These are phyloP conservation scores for Corydoras sp. DNA, from an alignment of 2,113 vertebrate genomes.

Conservation along the genomic window DNA sequence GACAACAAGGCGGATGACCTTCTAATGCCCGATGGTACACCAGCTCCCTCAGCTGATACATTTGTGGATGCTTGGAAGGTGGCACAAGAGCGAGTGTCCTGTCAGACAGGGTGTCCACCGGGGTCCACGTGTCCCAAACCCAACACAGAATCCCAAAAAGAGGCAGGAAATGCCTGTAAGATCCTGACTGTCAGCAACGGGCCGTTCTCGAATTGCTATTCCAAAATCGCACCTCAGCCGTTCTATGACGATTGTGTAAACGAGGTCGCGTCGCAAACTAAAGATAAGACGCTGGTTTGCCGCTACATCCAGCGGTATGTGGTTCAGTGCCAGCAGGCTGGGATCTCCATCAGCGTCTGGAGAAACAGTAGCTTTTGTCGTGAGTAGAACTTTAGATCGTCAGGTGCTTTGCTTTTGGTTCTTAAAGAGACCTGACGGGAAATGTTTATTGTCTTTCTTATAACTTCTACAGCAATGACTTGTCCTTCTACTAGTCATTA, in stretches of 20 bases:
- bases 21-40: slow-evolving; percentile 31
- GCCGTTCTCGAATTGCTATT: slow-evolving; percentile 50
- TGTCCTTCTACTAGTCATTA: slow-evolving; percentile 54
- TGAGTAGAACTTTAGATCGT: slow-evolving; percentile 51
- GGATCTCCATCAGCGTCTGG: slow-evolving; percentile 51
- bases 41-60: background rate
- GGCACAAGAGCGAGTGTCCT: background rate
- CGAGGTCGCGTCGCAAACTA: slow-evolving; percentile 22
- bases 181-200: slow-evolving; percentile 40
- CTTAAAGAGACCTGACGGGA: too few relatives aligned
- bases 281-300: slow-evolving; percentile 50
- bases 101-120: slow-evolving; percentile 35
- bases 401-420: too few relatives aligned
- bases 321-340: slow-evolving; percentile 53
- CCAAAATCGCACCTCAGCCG: slow-evolving; percentile 9
- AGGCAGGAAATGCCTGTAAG: slow-evolving; percentile 28
- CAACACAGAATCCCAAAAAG: background rate
- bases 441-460: background rate
- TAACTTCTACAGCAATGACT: slow-evolving; percentile 44
- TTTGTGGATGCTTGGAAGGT: slow-evolving; percentile 47
- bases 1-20: slow-evolving; percentile 47
- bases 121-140: slow-evolving; percentile 26
- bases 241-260: slow-evolving; percentile 47
- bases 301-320: slow-evolving; percentile 60
- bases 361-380: slow-evolving; percentile 62